Evolutionary conservation across 2,888 invertebrate genomes (phyloP).

Genomic region (Anorthoa munda): DNA sequence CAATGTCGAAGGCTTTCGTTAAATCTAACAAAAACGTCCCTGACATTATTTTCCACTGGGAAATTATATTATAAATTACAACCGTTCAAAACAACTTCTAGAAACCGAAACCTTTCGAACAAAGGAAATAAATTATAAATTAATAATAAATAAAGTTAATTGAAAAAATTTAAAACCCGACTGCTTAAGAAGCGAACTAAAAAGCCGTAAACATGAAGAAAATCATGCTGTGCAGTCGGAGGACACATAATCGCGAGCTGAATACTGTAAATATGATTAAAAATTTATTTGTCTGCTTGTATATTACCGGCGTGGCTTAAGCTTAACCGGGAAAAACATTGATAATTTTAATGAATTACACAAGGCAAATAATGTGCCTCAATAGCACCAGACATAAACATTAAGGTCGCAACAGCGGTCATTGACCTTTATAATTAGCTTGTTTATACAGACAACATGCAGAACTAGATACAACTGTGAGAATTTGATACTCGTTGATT

Average conservation of each 20-base stretch:
- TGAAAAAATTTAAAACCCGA: too few relatives aligned
- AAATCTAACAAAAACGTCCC: neutral
- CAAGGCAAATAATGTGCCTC: constrained; percentile 7
- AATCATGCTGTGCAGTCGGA: too few relatives aligned
- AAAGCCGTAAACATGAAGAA: too few relatives aligned
- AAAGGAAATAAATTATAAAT: neutral
- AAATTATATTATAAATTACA: neutral
- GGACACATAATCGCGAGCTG: too few relatives aligned
- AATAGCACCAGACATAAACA: constrained; percentile 25
- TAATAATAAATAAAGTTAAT: too few relatives aligned
- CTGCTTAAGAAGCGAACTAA: too few relatives aligned
- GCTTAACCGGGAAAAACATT: neutral
- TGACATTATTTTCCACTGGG: neutral
- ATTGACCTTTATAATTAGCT: constrained; percentile 26
- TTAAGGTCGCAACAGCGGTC: constrained; percentile 10
- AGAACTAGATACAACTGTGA: constrained; percentile 7
- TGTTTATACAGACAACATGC: constrained; percentile 4
- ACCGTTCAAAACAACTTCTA: too few relatives aligned
- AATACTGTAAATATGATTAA: too few relatives aligned
- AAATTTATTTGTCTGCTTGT: too few relatives aligned
- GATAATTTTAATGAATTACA: constrained; percentile 1
- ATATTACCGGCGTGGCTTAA: neutral
- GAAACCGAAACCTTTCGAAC: neutral
- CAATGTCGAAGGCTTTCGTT: neutral
- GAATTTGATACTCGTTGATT: neutral